Evolutionary conservation across 2,113 vertebrate genomes (phyloP).

Genomic region (Hippocampus guttulatus): DNA sequence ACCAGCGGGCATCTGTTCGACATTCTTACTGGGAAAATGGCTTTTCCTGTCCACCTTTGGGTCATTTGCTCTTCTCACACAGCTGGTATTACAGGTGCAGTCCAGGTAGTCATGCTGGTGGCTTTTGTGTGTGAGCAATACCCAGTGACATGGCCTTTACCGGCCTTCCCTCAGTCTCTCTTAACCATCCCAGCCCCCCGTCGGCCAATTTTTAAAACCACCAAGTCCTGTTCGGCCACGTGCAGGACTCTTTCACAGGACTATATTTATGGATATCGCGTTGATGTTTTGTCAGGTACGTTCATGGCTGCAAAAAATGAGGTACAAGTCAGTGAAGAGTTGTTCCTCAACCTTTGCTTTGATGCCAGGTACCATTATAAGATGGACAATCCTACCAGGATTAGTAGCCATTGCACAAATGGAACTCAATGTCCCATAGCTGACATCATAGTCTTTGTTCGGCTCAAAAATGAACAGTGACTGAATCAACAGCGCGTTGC

Average conservation of each 20-base stretch:
- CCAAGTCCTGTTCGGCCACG: conserved; percentile 35
- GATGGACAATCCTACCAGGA: too few relatives aligned
- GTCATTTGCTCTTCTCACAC: too few relatives aligned
- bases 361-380: too few relatives aligned
- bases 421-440: too few relatives aligned
- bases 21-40: conserved; percentile 19
- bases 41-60: neutral
- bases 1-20: neutral
- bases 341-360: too few relatives aligned
- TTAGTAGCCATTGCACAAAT: too few relatives aligned
- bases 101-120: conserved; percentile 52
- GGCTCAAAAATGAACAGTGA: too few relatives aligned
- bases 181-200: conserved; percentile 47
- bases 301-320: too few relatives aligned
- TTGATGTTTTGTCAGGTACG: neutral
- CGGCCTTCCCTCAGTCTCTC: conserved; percentile 47
- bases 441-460: too few relatives aligned
- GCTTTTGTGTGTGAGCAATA: conserved; percentile 60
- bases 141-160: conserved; percentile 61
- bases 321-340: too few relatives aligned
- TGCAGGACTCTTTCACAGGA: neutral
- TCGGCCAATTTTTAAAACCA: conserved; percentile 42
- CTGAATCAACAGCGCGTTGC: too few relatives aligned
- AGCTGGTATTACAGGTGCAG: neutral
- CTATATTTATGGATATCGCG: neutral